Evolutionary conservation across 92 coral and sea anemone species (phyloP).

Genomic region (Nematostella vectensis): DNA sequence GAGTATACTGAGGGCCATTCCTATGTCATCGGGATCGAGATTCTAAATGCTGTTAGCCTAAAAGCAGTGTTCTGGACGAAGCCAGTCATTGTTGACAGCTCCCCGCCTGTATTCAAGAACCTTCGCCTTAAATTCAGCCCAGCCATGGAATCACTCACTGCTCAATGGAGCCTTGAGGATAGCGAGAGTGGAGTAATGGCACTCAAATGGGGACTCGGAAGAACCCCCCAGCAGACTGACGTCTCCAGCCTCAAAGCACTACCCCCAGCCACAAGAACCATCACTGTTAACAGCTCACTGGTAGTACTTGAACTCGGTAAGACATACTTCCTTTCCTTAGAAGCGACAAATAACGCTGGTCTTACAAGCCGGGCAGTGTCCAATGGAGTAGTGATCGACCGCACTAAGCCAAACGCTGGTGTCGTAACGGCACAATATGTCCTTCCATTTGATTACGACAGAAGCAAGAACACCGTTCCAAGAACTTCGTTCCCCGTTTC

Average conservation of each 20-base stretch:
- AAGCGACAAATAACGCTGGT: slow-evolving; percentile 56
- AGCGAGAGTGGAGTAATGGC: slow-evolving; percentile 58
- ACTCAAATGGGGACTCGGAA: slow-evolving; percentile 69
- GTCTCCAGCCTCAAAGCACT: slow-evolving; percentile 33
- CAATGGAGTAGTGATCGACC: slow-evolving; percentile 72
- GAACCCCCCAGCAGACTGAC: slow-evolving; percentile 53
- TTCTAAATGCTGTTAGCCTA: slow-evolving; percentile 52
- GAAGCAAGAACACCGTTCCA: slow-evolving; percentile 53
- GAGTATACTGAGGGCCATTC: slow-evolving; percentile 50
- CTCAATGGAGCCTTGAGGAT: slow-evolving; percentile 54
- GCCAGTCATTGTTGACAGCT: slow-evolving; percentile 69
- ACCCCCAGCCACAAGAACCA: slow-evolving; percentile 6
- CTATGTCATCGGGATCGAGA: slow-evolving; percentile 61
- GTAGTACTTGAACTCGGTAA: slow-evolving; percentile 50
- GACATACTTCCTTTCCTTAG: slow-evolving; percentile 66
- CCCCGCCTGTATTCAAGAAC: slow-evolving; percentile 67
- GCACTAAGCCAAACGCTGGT: slow-evolving; percentile 70
- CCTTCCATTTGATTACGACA: slow-evolving; percentile 65
- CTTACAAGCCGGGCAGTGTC: slow-evolving; percentile 55
- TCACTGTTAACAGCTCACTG: slow-evolving; percentile 18
- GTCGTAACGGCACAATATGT: slow-evolving; percentile 54
- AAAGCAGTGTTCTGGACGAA: slow-evolving; percentile 70
- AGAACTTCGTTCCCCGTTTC: slow-evolving; percentile 67
- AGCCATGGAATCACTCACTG: slow-evolving; percentile 27
- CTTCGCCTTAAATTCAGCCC: slow-evolving; percentile 51